Percentiles rank a stretch among this genome's conserved stretches.
Conservation (phyloP, 1,140 invertebrate species). For the fruit fly (Drosophila melanogaster) region Release_6_plus_ISO1_MT NT_033779.5:20128001-20128500, state of each 20-base stretch:
- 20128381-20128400: conserved; percentile 50
- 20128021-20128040: no score
- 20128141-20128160: no score
- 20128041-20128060: no score
- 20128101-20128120: no score
- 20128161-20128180: no score
- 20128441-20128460: not conserved
- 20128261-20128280: conserved; percentile 7
- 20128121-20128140: no score
- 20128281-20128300: conserved; percentile 6
- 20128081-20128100: no score
- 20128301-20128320: conserved; percentile 9
- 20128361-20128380: conserved; percentile 24
- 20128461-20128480: conserved; percentile 61
- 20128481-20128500: conserved; percentile 68
- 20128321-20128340: conserved; percentile 57
- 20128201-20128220: not conserved
- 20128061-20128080: no score
- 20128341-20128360: conserved; percentile 4
- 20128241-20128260: conserved; percentile 39
- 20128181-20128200: no score
- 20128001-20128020: no score
- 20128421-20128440: conserved; percentile 17
- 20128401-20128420: conserved; percentile 64
- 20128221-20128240: conserved; percentile 15